A percentile compares a stretch with the other conserved stretches of the same genome.
These are phyloP conservation scores for Crotalus helleri DNA, from an alignment of 2,113 vertebrate genomes.

Conservation along the genomic window DNA sequence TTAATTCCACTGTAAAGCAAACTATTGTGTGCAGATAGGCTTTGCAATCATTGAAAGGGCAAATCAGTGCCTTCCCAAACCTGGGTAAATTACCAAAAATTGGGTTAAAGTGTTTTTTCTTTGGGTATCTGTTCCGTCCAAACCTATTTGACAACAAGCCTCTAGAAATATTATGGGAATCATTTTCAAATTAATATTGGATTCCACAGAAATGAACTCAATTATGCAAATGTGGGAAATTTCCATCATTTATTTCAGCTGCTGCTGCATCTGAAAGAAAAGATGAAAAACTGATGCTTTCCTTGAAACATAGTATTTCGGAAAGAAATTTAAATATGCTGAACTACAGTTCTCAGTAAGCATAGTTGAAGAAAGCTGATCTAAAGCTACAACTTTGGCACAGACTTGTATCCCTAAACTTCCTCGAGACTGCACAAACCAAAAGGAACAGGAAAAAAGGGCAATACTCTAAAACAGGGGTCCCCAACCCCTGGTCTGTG, in stretches of 20 bases:
- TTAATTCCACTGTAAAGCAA: background rate
- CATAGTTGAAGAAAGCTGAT: background rate
- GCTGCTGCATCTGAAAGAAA: background rate
- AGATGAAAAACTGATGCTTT: background rate
- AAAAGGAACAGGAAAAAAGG: background rate
- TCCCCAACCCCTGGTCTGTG: no score
- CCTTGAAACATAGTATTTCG: accelerated
- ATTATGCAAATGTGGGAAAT: background rate
- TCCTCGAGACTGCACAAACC: slow-evolving; percentile 8
- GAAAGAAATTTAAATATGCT: background rate
- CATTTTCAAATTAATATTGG: background rate
- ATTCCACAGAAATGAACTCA: background rate
- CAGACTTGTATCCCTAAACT: background rate
- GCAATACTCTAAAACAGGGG: background rate
- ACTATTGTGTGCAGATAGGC: background rate
- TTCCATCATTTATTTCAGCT: background rate
- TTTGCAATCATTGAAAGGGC: background rate
- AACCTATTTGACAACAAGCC: background rate
- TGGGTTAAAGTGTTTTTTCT: background rate
- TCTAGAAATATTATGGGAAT: background rate
- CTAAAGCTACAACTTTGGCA: background rate
- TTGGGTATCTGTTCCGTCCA: background rate
- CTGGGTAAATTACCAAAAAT: background rate
- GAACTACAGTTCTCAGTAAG: background rate
- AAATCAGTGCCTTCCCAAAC: background rate